These are phyloP conservation scores for Leucophenga montana DNA, from an alignment of 2,888 invertebrate genomes.

Conservation along the genomic window DNA sequence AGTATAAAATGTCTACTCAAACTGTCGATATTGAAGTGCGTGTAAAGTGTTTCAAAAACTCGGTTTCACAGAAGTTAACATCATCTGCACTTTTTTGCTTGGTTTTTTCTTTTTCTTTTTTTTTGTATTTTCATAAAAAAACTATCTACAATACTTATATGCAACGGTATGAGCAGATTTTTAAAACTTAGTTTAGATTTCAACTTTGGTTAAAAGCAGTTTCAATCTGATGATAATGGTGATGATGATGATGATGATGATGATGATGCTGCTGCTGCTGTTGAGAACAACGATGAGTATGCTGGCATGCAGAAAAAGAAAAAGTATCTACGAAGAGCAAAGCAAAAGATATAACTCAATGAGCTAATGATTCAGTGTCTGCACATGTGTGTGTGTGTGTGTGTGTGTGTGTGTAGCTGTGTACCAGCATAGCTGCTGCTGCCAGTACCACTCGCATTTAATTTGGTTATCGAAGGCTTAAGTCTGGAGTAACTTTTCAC, in stretches of 20 bases:
- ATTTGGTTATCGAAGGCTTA: conserved; percentile 22
- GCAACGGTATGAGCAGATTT: background rate
- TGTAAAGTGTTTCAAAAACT: too few species aligned
- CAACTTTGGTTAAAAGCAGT: too few species aligned
- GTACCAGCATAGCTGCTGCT: too few species aligned
- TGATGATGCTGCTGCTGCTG: background rate
- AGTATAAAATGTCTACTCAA: too few species aligned
- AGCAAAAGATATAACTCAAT: background rate
- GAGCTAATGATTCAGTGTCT: too few species aligned
- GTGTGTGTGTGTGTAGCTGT: background rate
- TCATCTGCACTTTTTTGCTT: background rate
- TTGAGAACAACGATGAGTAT: too few species aligned
- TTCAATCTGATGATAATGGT: too few species aligned
- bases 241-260: too few species aligned
- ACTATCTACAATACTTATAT: background rate
- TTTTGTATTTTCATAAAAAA: background rate
- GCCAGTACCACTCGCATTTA: background rate
- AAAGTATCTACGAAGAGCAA: background rate
- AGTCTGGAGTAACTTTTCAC: conserved; percentile 14
- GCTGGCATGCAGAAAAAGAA: background rate
- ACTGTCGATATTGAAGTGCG: too few species aligned
- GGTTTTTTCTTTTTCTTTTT: background rate
- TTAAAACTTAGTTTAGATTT: background rate
- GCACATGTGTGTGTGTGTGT: background rate
- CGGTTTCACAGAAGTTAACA: background rate